These are phyloP conservation scores for Luperina nickerlii DNA, from an alignment of 2,888 invertebrate species.

Conservation along the genomic window DNA sequence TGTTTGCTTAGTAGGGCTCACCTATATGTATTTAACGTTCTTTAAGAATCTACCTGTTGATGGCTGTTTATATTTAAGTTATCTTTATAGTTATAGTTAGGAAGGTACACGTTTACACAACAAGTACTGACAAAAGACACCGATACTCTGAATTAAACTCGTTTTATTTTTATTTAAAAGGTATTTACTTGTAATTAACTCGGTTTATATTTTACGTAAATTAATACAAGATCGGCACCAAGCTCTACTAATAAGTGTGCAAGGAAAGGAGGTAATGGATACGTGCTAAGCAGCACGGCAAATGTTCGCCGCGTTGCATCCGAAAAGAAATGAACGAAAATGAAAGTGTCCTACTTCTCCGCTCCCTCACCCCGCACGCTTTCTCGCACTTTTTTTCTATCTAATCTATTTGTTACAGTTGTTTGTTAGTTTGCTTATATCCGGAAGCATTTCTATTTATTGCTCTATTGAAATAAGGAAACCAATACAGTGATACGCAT, in stretches of 20 bases:
- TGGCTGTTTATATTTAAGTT: conserved; percentile 8
- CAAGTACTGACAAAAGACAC: conserved; percentile 11
- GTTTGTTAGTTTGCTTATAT: conserved; percentile 77
- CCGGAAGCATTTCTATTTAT: conserved; percentile 71
- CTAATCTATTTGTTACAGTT: conserved; percentile 85
- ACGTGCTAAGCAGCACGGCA: conserved; percentile 84
- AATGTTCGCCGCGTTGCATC: conserved; percentile 85
- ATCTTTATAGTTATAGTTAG: not conserved
- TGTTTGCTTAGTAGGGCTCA: conserved; percentile 33
- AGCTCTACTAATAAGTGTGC: conserved; percentile 77
- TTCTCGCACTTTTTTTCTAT: conserved; percentile 86
- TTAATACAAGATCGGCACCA: conserved; percentile 68
- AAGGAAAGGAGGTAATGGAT: conserved; percentile 85
- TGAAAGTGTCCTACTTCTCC: conserved; percentile 88
- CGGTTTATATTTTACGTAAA: conserved; percentile 55
- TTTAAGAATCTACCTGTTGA: conserved; percentile 33
- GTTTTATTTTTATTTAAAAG: not conserved
- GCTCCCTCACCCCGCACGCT: conserved; percentile 77
- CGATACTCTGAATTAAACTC: not conserved
- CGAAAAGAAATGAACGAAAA: conserved; percentile 90
- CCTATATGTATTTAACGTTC: conserved; percentile 41
- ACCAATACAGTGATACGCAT: conserved; percentile 42
- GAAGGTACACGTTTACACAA: conserved; percentile 7
- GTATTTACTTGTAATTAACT: conserved; percentile 26
- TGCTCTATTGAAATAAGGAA: conserved; percentile 61